phyloP scores from a whole-genome alignment of 2,888 invertebrate genomes.

The Oscheius myriophilus region DNA sequence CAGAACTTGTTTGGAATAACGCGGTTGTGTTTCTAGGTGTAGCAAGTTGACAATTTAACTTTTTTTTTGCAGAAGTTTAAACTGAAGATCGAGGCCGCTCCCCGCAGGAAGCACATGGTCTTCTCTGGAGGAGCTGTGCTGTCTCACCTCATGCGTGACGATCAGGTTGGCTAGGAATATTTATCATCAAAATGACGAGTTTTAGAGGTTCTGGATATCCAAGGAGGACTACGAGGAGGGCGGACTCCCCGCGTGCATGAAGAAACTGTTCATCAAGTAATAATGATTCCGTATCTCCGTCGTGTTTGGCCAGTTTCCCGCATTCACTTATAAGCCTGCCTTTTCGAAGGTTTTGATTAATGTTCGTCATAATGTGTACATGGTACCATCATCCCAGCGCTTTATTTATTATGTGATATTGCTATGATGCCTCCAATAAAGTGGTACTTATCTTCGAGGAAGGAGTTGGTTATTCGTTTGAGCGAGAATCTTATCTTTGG shows the following conservation, averaged over 20 bases:
- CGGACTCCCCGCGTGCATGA: conserved; percentile 79
- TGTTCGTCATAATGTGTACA: neutral
- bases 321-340: neutral
- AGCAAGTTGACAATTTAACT: neutral
- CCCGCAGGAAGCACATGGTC: conserved; percentile 98
- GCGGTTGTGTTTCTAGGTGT: too few species aligned
- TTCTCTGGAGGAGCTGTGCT: conserved; percentile 98
- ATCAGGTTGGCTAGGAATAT: conserved; percentile 76
- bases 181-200: conserved; percentile 18
- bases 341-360: neutral
- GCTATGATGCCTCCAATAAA: too few species aligned
- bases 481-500: too few species aligned
- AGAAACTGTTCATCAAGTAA: conserved; percentile 74
- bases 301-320: neutral
- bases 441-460: too few species aligned
- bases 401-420: too few species aligned
- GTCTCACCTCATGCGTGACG: conserved; percentile 96
- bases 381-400: neutral
- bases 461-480: too few species aligned
- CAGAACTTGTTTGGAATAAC: too few species aligned
- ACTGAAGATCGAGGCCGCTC: conserved; percentile 97
- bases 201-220: conserved; percentile 88
- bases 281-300: conserved; percentile 1
- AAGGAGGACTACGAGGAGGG: conserved; percentile 92
- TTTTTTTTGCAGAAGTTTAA: conserved; percentile 86